Base-by-base conservation (phyloP, 2,113 vertebrate species). In the Hippocampus guttulatus region DNA sequence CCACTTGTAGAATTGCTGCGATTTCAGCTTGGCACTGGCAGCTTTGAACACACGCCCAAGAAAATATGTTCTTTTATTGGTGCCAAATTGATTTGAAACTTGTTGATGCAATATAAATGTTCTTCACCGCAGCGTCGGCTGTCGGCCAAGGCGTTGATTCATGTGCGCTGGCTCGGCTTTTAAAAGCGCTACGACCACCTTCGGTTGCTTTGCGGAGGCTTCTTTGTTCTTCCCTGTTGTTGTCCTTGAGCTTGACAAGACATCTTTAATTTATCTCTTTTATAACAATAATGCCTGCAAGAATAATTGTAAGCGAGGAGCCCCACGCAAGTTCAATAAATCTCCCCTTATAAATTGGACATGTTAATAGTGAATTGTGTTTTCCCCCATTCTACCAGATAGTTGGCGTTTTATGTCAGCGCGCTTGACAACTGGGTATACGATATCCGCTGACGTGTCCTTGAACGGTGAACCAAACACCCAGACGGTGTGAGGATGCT, bases 81-180 rank as follows among this genome's bases (percentile, higher is more conserved):
- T 68, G 81, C 83, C 84, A 88, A 87, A 88, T 88, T 87, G 76
- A 87, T 85, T 84, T 83, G 73, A 87, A 87, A 84, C 74, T 78
- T 85, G 81, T 85, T 81, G 81, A 86, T 87, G 85, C 72, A 85
- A 82, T 79, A 83, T 86, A 84, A 82, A 86, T 83, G 75, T 33
- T 71, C 75, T 71, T 81, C 72, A 60, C 45, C 64, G 65, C 16
- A 23, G 58, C 49, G 33, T 61, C 7, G 81, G 81, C 84, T 74
- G 54, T 49, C 64, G 5, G 85, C 84, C 88, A 87, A 78, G 64
- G 30, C 57, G 77, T 81, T 82, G 83, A 86, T 78, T 64, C 83
- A 89, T 86, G 83, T 70, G 38, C 40, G 75, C 78, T 84, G 83
- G 80, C 84, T 81, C 14, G 5, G 14, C 54, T 82, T 75, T 73